These are phyloP conservation scores for Mycteria americana DNA, from an alignment of 2,797 vertebrate species.

Conservation along the genomic window DNA sequence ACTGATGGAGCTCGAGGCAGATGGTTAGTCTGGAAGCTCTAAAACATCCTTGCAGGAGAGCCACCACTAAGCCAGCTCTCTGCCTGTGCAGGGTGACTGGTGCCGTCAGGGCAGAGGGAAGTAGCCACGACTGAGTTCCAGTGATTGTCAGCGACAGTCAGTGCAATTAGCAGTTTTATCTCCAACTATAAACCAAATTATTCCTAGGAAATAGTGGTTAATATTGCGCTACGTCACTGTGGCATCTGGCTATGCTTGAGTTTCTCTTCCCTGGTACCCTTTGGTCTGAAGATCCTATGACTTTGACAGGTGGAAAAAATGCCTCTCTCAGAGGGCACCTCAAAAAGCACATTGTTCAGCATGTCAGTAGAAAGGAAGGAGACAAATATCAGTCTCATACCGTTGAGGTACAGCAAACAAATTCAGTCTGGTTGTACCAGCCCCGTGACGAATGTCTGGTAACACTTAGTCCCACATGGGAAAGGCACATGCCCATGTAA, in stretches of 20 bases:
- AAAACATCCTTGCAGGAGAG: background rate
- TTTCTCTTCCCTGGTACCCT: background rate
- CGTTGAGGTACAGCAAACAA: background rate
- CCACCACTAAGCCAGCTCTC: background rate
- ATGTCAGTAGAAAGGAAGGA: background rate
- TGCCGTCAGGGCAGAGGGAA: background rate
- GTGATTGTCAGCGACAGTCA: background rate
- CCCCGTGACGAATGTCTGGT: background rate
- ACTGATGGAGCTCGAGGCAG: fast-evolving
- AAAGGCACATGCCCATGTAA: background rate
- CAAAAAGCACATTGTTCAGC: background rate
- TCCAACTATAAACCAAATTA: background rate
- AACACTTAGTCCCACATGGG: background rate
- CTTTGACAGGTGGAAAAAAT: background rate
- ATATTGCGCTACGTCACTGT: background rate
- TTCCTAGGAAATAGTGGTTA: background rate
- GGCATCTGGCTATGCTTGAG: background rate
- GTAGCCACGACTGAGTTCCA: background rate
- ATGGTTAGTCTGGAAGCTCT: background rate
- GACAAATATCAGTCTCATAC: background rate
- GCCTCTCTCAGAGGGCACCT: background rate
- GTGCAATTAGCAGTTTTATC: background rate
- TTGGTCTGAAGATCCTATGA: background rate
- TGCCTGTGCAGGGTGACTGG: background rate
- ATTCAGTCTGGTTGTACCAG: background rate